Evolutionary conservation across 2,797 vertebrate species (phyloP), one percentile per base, ranked within the genome.

Genomic region (Sarcophilus harrisii): DNA sequence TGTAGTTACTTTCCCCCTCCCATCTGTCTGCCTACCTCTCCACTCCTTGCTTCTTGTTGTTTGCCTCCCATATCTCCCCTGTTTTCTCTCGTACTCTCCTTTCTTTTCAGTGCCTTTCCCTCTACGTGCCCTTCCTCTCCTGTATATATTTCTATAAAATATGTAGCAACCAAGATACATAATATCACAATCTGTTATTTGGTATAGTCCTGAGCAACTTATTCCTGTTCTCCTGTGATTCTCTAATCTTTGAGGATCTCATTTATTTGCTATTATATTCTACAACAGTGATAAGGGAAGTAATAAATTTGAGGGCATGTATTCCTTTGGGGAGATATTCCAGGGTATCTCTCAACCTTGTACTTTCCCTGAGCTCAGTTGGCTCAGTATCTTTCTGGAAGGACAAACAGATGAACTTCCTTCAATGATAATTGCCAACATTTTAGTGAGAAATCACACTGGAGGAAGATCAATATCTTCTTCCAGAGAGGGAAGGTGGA

Each of bases 191-290:
- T 87, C 73, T 87, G 38, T 87, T 87, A 45, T 87, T 87, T 45
- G 38, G 73, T 87, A 27, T 8, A 45, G 73, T 87, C 73, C 38
- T 4, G 38, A 38, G 24, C 73, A 87, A 87, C 38, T 87, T 27
- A 73, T 87, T 87, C 45, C 38, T 49, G 11, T 87, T 49, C 24
- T 87, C 38, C 10, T 45, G 73, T 87, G 73, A 38, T 27, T 49
- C 73, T 1, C 38, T 87, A 87, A 87, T 49, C 73, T 87, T 38
- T 49, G 38, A 87, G 73, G 38, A 87, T 45, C 73, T 87, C 73
- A 49, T 87, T 87, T 87, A 87, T 87, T 87, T 87, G 66, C 66
- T 73, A 73, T 87, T 87, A 87, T 38, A 87, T 87, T 87, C 21
- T 87, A 87, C 21, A 21, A 3, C 18, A 21, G n/a, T 38, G 66